Conservation (phyloP, 2,797 vertebrate genomes). For the Alca torda region DNA sequence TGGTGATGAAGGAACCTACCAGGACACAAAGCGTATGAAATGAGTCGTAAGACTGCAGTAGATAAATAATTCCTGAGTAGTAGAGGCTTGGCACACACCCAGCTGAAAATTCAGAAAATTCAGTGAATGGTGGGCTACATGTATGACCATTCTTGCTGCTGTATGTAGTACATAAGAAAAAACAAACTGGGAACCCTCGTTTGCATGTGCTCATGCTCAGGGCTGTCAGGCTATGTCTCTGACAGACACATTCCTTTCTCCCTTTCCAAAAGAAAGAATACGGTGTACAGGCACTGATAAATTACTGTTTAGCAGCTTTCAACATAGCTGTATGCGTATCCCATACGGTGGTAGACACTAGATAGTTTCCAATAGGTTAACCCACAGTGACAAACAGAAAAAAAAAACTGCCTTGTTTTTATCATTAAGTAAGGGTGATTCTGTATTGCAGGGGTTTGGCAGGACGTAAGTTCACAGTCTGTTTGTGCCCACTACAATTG, state of each 20-base stretch:
- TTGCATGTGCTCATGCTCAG: neutral
- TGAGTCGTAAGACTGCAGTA: neutral
- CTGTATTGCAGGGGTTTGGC: neutral
- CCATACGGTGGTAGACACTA: neutral
- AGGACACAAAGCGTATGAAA: neutral
- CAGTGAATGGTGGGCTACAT: neutral
- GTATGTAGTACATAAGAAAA: neutral
- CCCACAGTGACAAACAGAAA: neutral
- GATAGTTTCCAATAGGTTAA: neutral
- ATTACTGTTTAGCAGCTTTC: neutral
- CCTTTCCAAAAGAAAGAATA: neutral
- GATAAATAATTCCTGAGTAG: neutral
- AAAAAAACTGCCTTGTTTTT: neutral
- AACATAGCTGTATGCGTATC: neutral
- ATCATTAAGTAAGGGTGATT: neutral
- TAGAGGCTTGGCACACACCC: neutral
- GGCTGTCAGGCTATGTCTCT: neutral
- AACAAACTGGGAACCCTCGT: neutral
- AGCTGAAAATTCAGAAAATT: neutral
- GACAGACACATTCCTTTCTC: neutral
- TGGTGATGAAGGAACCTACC: neutral
- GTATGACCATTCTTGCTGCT: neutral
- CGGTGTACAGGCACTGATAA: neutral
- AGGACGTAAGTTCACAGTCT: neutral
- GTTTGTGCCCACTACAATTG: neutral